Evolutionary conservation across 2,113 vertebrate genomes (phyloP).

Genomic region (Equus przewalskii): DNA sequence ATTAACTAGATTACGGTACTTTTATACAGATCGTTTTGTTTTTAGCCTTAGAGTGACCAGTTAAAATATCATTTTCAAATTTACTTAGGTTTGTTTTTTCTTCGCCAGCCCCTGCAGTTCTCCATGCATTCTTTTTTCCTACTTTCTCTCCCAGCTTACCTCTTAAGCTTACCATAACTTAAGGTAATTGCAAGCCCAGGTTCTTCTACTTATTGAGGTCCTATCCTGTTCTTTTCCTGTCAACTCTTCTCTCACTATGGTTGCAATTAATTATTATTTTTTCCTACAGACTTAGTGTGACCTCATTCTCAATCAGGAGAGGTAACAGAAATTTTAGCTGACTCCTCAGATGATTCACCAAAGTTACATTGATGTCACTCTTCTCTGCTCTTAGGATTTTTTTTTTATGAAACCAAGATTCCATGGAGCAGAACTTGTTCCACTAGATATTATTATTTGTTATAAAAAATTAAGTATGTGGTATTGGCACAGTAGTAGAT

Average conservation of each 20-base stretch:
- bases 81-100: background rate
- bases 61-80: conserved; percentile 1
- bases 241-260: background rate
- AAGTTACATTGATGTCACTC: background rate
- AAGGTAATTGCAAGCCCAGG: background rate
- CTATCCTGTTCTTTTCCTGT: background rate
- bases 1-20: background rate
- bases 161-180: background rate
- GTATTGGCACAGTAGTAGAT: background rate
- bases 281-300: background rate
- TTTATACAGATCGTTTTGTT: background rate
- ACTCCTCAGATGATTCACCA: background rate
- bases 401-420: background rate
- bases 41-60: background rate
- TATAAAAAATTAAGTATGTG: background rate
- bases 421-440: background rate
- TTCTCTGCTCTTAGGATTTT: background rate
- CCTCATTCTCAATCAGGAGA: background rate
- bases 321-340: background rate
- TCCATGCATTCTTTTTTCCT: background rate
- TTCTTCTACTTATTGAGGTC: background rate
- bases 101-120: background rate
- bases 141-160: background rate
- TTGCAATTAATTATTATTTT: background rate
- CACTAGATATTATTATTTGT: background rate